Evolutionary conservation across 1,140 invertebrate species (phyloP), one percentile per base, ranked within the genome.

Genomic region (Drosophila santomea): DNA sequence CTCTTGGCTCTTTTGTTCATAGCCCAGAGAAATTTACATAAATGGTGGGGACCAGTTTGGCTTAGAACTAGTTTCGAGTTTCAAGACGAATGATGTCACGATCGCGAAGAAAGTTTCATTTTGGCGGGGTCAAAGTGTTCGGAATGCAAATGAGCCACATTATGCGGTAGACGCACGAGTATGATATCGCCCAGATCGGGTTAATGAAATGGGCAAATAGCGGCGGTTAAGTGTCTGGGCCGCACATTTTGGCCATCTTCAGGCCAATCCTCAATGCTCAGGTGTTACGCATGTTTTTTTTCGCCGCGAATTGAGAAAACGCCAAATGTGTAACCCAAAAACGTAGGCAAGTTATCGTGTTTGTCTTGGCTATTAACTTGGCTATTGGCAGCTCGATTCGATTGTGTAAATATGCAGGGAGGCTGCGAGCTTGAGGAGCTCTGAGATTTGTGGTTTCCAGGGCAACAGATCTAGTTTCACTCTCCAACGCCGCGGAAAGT

Each of bases 341-440:
- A 75, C 73, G 72, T 61, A 58, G 55, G 56, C 75, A 75, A 61
- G 75, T 64, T 72, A 72, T 59, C 39, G 36, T 52, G 57, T 66
- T 80, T 80, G 55, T 72, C 63, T 66, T 60, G 43, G 66, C 61
- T 59, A 72, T 83, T 83, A 83, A 78, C 63, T 44, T 50, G 59
- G 20, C 39, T 20, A 17, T 17, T 17, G 20, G 44, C 38, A 52
- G 74, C 57, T 72, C 51, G 64, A 83, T 83, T 79, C 51, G 64
- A 83, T 83, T 79, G 75, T 75, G 72, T 63, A 84, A 83, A 74
- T 66, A 61, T 76, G 60, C 51, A 50, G 64, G 57, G 36, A 55
- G 48, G 51, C 50, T 56, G 28, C 3, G 63, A 45, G 10, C 28
- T 23, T 23, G n/a, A 43, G 63, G 25, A 47, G 58, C 55, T 12